Evolutionary conservation across 2,888 invertebrate species (phyloP), one percentile per base, ranked within the genome.

Genomic region (Tenthredo notha): DNA sequence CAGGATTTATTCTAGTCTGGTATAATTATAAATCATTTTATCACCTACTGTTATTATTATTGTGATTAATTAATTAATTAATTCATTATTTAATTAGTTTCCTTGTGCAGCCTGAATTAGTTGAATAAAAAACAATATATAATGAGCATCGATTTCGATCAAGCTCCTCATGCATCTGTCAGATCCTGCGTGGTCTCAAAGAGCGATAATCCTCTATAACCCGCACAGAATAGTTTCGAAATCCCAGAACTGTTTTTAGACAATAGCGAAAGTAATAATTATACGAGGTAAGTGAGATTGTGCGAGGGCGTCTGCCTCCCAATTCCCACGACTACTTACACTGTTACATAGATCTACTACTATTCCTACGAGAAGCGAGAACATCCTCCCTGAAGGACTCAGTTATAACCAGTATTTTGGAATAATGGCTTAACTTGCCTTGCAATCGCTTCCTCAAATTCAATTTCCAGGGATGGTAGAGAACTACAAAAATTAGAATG

Each of bases 231-330:
- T 29, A 80, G 80, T 80, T 80, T 80, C 61, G 80, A 80, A 80
- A 80, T 65, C 80, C 61, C 80, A 40, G 58, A 83, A 37, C 47
- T 67, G 40, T 83, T 67, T 67, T 83, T 29, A 70, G 47, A 83
- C 83, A 83, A 83, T 83, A 83, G 83, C 70, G 83, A 83, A 83
- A 83, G 83, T 83, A 83, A 83, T 83, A 67, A 67, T 67, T 47
- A 50, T 47, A 47, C 25, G 29, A 67, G 37, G 83, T 67, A 70
- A 83, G 83, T 83, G 83, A 83, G 67, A 83, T 67, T 65, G 70
- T 61, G 80, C 83, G 83, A 83, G 43, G 61, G 83, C 33, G 67
- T 43, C 47, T 25, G 83, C 15, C 65, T 83, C 67, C 47, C 67
- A 47, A 83, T 67, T 67, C 67, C 67, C 83, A 83, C 67, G 67